A percentile compares a stretch with the other conserved stretches of the same genome.
phyloP scores from a whole-genome alignment of 2,797 vertebrate species.

The Gorsachius magnificus region DNA sequence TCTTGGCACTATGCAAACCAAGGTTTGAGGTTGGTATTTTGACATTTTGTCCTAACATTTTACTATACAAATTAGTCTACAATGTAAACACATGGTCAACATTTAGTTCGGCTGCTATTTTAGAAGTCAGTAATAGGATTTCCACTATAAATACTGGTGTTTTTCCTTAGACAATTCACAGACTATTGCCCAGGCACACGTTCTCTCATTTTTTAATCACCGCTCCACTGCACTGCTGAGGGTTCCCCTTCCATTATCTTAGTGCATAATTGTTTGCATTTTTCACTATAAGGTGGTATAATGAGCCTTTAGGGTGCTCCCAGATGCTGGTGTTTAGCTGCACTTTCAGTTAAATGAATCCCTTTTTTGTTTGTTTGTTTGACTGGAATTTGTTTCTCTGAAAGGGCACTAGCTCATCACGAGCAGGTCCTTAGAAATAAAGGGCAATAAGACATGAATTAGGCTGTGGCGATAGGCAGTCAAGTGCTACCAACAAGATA shows the following conservation, averaged over 20 bases:
- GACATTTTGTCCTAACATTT: constrained; percentile 1
- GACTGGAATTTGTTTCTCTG: constrained; percentile 37
- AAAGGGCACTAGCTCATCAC: constrained; percentile 36
- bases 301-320: constrained; percentile 28
- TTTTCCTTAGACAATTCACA: constrained; percentile 16
- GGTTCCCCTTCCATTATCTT: constrained; percentile 30
- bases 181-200: neutral
- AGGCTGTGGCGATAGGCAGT: neutral
- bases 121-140: neutral
- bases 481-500: neutral
- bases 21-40: neutral
- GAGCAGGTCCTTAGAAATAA: constrained; percentile 38
- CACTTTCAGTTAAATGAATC: constrained; percentile 30
- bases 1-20: neutral
- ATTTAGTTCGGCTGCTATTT: neutral
- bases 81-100: neutral
- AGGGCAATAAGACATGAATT: constrained; percentile 33
- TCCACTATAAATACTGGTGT: neutral
- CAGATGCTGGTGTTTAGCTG: constrained; percentile 31
- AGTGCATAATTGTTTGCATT: constrained; percentile 41
- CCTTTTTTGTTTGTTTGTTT: constrained; percentile 34
- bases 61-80: neutral
- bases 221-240: constrained; percentile 18
- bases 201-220: constrained; percentile 42
- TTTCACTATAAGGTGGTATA: constrained; percentile 45